A percentile compares a stretch with the other conserved stretches of the same genome.
Evolutionary conservation across 2,888 invertebrate species (phyloP).

Genomic region (Phyto melanocephala): DNA sequence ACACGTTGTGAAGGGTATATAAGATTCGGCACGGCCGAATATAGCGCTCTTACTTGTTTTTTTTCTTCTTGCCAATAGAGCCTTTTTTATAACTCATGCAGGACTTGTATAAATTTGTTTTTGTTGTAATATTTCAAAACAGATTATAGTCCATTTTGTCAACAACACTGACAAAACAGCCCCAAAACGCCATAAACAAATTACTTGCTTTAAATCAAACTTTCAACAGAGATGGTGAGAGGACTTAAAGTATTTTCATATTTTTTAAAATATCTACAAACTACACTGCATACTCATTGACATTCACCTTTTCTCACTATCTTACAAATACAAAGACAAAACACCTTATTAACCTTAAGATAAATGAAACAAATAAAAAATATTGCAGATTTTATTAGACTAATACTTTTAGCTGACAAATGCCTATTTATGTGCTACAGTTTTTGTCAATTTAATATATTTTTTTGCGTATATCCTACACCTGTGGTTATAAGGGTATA

Average conservation of each 20-base stretch:
- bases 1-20: too few relatives aligned
- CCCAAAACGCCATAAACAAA: not conserved
- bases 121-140: slow-evolving; percentile 13
- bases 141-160: slow-evolving; percentile 32
- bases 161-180: slow-evolving; percentile 6
- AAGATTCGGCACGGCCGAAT: too few relatives aligned
- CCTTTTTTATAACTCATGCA: not conserved
- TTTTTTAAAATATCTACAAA: not conserved
- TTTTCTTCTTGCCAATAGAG: too few relatives aligned
- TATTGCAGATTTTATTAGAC: slow-evolving; percentile 22
- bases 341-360: not conserved
- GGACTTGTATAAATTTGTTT: slow-evolving; percentile 14
- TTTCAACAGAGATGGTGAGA: not conserved
- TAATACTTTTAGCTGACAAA: slow-evolving; percentile 40
- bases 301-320: not conserved
- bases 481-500: too few relatives aligned
- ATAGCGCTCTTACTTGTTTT: too few relatives aligned
- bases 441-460: too few relatives aligned
- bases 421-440: not conserved
- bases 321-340: not conserved
- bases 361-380: slow-evolving; percentile 9
- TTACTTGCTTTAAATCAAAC: not conserved
- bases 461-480: too few relatives aligned
- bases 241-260: not conserved
- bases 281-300: not conserved